Evolutionary conservation across 2,113 vertebrate species (phyloP), one percentile per base, ranked within the genome.

Genomic region (Ochotona princeps): DNA sequence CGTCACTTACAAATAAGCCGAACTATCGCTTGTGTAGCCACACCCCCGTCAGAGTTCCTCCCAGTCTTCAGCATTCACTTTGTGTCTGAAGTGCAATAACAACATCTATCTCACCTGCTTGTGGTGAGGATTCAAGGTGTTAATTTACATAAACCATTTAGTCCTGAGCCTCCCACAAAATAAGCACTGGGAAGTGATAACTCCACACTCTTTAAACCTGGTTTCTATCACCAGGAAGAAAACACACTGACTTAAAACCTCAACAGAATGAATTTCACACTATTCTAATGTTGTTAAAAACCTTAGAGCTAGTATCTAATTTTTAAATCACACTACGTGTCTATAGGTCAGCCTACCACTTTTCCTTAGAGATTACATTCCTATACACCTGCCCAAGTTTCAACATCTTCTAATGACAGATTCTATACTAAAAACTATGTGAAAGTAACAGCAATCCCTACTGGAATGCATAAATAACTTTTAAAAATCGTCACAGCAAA

Each of bases 391-490:
- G 72, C 87, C 78, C 89, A 88, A 72, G 72, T 73, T 78, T 90
- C 32, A 38, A 44, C 70, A 85, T 84, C n/a, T 85, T 57, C 93
- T 23, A 93, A 87, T 18, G 73, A 54, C 51, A 78, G 18, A 65
- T 17, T 94, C 32, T 72, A 72, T 10, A 70, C 54, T 75, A 51
- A 97, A 93, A 96, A 92, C 38, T 47, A 69, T 73, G 38, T 14
- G 66, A 90, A 2, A 92, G 54, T 73, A 87, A 91, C 20, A 70
- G 17, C 61, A 75, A 84, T 60, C 60, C 90, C 93, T 35, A 80
- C 65, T 92, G 81, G 89, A 28, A 91, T 0, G 23, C 47, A 32
- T 30, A 92, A 30, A 94, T 65, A 38, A 94, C 93, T 35, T 76
- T 49, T n/a, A 60, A 79, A 89, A 75, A 47, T 5, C 84, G 75